phyloP scores from a whole-genome alignment of 92 coral and sea anemone species.

The Micromussa lordhowensis region DNA sequence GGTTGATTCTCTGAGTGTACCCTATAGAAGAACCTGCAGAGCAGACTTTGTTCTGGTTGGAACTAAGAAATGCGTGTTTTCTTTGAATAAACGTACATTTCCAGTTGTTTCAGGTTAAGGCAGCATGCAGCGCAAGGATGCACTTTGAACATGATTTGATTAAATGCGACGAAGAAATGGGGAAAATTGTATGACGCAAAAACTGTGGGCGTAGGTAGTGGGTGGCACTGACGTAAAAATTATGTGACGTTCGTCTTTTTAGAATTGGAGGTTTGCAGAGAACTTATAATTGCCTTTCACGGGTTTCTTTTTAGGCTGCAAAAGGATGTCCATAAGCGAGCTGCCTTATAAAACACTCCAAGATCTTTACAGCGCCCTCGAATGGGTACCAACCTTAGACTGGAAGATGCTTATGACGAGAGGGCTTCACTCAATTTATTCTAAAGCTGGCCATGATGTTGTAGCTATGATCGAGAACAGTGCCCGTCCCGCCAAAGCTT shows the following conservation, averaged over 20 bases:
- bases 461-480: neutral
- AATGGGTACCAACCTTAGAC: neutral
- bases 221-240: too few species aligned
- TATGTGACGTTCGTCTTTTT: neutral
- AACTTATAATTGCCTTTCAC: too few species aligned
- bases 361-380: neutral
- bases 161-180: too few species aligned
- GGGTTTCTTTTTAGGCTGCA: neutral
- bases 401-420: neutral
- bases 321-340: neutral
- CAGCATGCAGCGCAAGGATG: too few species aligned
- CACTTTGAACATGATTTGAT: too few species aligned
- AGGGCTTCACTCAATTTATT: neutral
- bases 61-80: too few species aligned
- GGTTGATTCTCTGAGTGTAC: neutral
- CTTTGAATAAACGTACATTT: too few species aligned
- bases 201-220: too few species aligned
- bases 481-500: neutral
- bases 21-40: neutral
- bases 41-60: too few species aligned
- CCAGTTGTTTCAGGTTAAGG: too few species aligned
- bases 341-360: neutral
- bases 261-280: too few species aligned
- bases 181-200: too few species aligned
- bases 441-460: neutral